Conservation (phyloP, 2,113 vertebrate genomes). For the Phylloscopus trochilus region DNA sequence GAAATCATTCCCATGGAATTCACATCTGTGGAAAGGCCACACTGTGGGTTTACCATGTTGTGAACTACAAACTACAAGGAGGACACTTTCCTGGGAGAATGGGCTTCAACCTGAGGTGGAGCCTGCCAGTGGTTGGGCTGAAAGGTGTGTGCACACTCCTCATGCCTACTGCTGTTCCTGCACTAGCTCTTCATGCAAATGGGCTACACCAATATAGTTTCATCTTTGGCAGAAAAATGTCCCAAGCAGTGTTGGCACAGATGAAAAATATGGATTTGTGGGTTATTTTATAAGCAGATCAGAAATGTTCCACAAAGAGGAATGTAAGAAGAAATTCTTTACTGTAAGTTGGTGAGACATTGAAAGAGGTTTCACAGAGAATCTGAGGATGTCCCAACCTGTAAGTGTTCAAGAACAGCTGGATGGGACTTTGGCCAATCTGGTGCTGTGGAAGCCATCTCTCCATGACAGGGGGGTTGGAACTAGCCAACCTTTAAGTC, state of each 20-base stretch:
- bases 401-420: not conserved
- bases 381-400: not conserved
- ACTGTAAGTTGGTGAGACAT: not conserved
- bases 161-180: not conserved
- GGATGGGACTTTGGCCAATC: not conserved
- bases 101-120: not conserved
- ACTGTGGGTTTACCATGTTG: not conserved
- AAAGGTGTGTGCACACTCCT: not conserved
- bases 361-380: not conserved
- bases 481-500: not conserved
- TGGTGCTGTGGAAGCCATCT: not conserved
- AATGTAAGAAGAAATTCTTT: not conserved
- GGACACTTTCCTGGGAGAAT: not conserved
- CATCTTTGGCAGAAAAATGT: not conserved
- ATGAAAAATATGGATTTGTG: not conserved
- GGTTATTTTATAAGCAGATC: not conserved
- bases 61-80: not conserved
- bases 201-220: fast-evolving
- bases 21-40: not conserved
- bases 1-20: not conserved
- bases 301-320: not conserved
- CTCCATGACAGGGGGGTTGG: fast-evolving
- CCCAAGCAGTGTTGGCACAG: not conserved
- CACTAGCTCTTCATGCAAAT: not conserved
- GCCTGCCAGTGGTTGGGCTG: fast-evolving